phyloP scores from a whole-genome alignment of 2,888 invertebrate genomes.

The Ischnura elegans region DNA sequence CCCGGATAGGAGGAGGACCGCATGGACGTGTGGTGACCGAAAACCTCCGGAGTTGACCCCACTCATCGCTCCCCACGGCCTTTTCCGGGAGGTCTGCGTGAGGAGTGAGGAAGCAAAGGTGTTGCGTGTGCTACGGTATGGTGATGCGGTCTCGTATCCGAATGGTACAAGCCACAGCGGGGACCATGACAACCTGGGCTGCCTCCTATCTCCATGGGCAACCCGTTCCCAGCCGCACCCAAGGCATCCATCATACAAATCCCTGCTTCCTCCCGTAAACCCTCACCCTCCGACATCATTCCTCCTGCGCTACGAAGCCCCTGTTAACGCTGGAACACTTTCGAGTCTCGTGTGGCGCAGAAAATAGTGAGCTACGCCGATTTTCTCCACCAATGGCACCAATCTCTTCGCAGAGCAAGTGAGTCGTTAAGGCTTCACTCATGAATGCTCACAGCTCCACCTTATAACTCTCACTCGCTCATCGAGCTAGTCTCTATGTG shows the following conservation, averaged over 20 bases:
- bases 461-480: not conserved
- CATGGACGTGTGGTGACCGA: not conserved
- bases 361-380: not conserved
- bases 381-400: not conserved
- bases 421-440: not conserved
- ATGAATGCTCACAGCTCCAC: not conserved
- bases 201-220: not conserved
- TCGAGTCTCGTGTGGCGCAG: not conserved
- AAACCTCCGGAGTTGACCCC: constrained; percentile 49
- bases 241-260: constrained; percentile 61
- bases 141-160: constrained; percentile 23
- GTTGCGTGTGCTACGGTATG: not conserved
- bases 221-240: constrained; percentile 50
- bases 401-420: not conserved
- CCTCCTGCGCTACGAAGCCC: not conserved
- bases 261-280: not conserved
- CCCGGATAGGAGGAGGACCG: constrained; percentile 38
- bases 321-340: not conserved
- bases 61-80: not conserved
- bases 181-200: constrained; percentile 61
- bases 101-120: not conserved
- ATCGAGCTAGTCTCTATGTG: not conserved
- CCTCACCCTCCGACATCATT: not conserved
- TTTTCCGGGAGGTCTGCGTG: not conserved
- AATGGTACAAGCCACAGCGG: constrained; percentile 56